Evolutionary conservation across 2,797 vertebrate genomes (phyloP), one percentile per base, ranked within the genome.

Genomic region (Champsocephalus esox): DNA sequence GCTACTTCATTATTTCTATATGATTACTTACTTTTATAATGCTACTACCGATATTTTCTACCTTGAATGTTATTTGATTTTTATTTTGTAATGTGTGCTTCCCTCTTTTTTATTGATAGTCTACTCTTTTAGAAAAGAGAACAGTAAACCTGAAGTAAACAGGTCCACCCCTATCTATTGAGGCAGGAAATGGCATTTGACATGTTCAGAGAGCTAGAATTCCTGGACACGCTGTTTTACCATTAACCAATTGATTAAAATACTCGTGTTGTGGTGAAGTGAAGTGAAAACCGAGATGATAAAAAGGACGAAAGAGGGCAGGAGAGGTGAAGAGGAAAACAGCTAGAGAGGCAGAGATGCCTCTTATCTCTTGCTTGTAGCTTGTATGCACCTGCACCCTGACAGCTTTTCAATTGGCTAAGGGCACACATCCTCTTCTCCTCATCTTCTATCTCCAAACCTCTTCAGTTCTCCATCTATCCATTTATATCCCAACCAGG

Each of bases 381-480:
- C 89, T 93, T 89, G 84, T 91, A 89, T 88, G 86, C 83, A 83
- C 86, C 90, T 84, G 88, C 83, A 77, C 83, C 88, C 91, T 92
- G 92, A 95, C 93, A 95, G 92, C 83, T 94, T 92, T 92, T 93
- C 93, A 92, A 93, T 93, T 93, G 93, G 93, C 92, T 92, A 76
- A 83, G 83, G 86, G 86, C 70, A 87, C 85, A 88, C 88, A 89
- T 87, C 65, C 88, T 82, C 82, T 81, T 76, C 84, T 82, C 67
- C 57, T 51, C 82, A 91, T 91, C 87, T 87, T 87, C 87, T 88
- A 87, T 89, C 88, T 88, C 54, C 85, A 63, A 68, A 79, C 84
- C 78, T 45, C 80, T 79, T 88, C 79, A 83, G 83, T 86, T 61
- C 3, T 50, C 83, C 81, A 84, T 84, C 83, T 82, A 79, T 72